These are phyloP conservation scores for Blastobasis adustella DNA, from an alignment of 2,888 invertebrate genomes.

Conservation along the genomic window DNA sequence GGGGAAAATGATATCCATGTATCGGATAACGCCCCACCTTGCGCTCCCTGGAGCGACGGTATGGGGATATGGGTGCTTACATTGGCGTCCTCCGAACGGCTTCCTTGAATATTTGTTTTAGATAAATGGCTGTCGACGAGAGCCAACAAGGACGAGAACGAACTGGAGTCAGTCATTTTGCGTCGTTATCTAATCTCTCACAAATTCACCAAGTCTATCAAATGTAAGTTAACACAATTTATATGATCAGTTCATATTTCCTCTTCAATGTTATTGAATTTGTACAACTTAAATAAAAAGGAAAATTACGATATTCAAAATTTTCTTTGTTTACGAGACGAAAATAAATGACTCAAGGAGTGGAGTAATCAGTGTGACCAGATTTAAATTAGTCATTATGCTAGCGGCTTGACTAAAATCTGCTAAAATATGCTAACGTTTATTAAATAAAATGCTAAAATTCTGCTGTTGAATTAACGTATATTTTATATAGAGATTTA, in stretches of 20 bases:
- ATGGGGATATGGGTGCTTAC: constrained; percentile 21
- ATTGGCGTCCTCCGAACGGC: constrained; percentile 21
- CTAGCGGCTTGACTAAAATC: no score
- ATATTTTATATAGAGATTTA: no score
- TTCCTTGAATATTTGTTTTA: constrained; percentile 36
- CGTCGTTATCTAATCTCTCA: neutral
- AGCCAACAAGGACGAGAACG: constrained; percentile 50
- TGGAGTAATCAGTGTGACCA: no score
- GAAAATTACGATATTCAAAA: neutral
- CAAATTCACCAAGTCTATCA: neutral
- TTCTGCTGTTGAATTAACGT: no score
- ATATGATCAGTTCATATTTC: neutral
- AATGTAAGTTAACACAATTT: neutral
- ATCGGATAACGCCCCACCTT: constrained; percentile 30
- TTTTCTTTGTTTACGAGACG: neutral
- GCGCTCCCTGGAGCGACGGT: constrained; percentile 17
- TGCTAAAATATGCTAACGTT: no score
- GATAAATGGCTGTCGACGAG: constrained; percentile 59
- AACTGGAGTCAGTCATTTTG: constrained; percentile 48
- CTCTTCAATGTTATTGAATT: neutral
- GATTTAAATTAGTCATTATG: no score
- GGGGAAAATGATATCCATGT: constrained; percentile 27
- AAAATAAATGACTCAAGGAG: neutral
- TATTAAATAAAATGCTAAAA: no score
- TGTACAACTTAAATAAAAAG: neutral